A percentile compares a stretch with the other conserved stretches of the same genome.
These are phyloP conservation scores for Drosophila tripunctata DNA, from an alignment of 2,888 invertebrate species.

Conservation along the genomic window DNA sequence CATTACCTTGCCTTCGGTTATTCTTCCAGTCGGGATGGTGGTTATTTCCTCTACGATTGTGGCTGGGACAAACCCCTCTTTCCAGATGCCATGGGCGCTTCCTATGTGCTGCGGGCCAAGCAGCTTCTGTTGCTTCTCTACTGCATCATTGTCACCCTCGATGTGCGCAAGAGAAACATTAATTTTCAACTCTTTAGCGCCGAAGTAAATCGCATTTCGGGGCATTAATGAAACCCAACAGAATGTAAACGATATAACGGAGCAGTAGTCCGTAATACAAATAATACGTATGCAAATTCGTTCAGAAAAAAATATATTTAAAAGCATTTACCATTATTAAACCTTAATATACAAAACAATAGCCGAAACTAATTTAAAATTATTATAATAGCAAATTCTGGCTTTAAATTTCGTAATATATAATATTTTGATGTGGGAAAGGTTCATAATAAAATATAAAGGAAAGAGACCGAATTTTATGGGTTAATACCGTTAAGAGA, in stretches of 20 bases:
- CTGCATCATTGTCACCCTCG: conserved; percentile 87
- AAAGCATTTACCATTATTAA: no score
- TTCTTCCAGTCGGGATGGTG: conserved; percentile 76
- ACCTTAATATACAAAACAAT: no score
- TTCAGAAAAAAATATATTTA: no score
- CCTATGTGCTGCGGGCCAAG: conserved; percentile 87
- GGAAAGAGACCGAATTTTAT: no score
- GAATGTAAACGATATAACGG: neutral
- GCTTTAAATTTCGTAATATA: no score
- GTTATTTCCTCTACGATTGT: conserved; percentile 89
- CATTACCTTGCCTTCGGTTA: conserved; percentile 86
- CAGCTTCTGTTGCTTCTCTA: conserved; percentile 87
- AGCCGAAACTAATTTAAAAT: no score
- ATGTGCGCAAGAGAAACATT: conserved; percentile 85
- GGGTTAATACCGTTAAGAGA: no score
- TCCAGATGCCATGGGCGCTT: conserved; percentile 85
- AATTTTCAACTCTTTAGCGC: conserved; percentile 85
- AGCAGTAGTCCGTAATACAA: neutral
- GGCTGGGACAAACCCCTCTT: conserved; percentile 87
- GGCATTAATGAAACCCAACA: neutral
- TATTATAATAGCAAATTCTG: no score
- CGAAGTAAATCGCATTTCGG: conserved; percentile 35
- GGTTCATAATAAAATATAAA: no score
- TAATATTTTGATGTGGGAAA: no score
- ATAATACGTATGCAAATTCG: no score